These are phyloP conservation scores for Myiothlypis chrysogaster DNA, from an alignment of 2,797 vertebrate species.

Conservation along the genomic window DNA sequence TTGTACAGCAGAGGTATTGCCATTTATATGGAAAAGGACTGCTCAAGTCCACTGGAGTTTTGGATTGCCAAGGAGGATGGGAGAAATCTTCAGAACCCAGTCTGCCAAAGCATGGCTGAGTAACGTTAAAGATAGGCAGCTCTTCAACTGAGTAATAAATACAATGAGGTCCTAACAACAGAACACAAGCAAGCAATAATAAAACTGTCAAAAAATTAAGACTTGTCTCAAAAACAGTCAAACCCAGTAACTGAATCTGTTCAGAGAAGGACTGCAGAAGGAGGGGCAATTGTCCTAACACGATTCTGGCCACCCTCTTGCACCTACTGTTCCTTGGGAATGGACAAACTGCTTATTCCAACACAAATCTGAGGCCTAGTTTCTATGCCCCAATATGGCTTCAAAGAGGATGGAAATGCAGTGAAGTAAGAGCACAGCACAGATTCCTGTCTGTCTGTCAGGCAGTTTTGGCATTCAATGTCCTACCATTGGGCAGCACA, in stretches of 20 bases:
- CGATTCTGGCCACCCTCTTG: neutral
- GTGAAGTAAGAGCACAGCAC: neutral
- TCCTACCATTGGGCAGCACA: accelerated
- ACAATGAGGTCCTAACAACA: neutral
- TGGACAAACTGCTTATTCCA: neutral
- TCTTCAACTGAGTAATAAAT: neutral
- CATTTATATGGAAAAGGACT: neutral
- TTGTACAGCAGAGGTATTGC: neutral
- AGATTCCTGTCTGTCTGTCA: neutral
- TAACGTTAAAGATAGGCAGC: neutral
- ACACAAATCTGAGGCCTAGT: neutral
- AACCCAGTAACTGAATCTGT: neutral
- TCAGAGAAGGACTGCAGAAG: neutral
- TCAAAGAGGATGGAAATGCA: neutral
- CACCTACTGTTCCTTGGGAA: neutral
- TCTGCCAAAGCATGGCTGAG: neutral
- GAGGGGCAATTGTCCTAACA: neutral
- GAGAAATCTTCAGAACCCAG: neutral
- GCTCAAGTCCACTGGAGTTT: neutral
- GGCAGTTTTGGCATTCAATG: accelerated
- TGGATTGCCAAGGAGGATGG: neutral
- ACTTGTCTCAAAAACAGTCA: neutral
- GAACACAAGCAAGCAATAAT: neutral
- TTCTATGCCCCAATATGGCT: neutral
- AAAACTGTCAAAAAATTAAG: neutral